A percentile compares a stretch with the other conserved stretches of the same genome.
These are phyloP conservation scores for Brachypodius melanocephalos DNA, from an alignment of 2,113 vertebrate genomes.

Conservation along the genomic window DNA sequence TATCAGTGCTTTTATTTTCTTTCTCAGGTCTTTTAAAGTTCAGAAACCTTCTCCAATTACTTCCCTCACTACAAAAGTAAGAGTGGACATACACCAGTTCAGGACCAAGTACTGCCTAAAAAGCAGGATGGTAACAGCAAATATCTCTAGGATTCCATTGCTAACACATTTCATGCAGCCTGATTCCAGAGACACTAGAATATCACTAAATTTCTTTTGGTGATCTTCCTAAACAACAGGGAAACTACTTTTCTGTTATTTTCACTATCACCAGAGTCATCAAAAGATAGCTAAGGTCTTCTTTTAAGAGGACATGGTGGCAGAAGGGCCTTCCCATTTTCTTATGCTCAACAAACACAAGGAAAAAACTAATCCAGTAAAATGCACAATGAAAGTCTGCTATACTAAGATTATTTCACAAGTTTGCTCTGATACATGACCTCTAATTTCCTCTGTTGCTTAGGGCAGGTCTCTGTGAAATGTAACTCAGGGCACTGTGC, in stretches of 20 bases:
- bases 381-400: neutral
- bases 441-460: neutral
- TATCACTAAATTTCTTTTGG: neutral
- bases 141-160: neutral
- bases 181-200: neutral
- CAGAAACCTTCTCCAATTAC: neutral
- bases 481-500: neutral
- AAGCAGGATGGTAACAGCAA: neutral
- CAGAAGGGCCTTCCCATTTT: neutral
- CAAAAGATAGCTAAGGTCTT: neutral
- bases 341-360: neutral
- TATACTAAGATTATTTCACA: neutral
- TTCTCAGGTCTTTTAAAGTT: neutral
- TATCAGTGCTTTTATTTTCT: neutral
- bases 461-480: neutral
- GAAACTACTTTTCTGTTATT: neutral
- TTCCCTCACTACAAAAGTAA: neutral
- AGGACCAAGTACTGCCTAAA: neutral
- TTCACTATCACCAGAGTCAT: neutral
- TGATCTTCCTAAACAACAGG: neutral
- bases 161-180: neutral
- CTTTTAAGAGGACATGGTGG: neutral
- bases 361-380: neutral
- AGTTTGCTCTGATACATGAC: neutral
- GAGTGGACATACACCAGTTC: neutral